phyloP scores from a whole-genome alignment of 2,888 invertebrate genomes.

The Leptogaster cylindrica region DNA sequence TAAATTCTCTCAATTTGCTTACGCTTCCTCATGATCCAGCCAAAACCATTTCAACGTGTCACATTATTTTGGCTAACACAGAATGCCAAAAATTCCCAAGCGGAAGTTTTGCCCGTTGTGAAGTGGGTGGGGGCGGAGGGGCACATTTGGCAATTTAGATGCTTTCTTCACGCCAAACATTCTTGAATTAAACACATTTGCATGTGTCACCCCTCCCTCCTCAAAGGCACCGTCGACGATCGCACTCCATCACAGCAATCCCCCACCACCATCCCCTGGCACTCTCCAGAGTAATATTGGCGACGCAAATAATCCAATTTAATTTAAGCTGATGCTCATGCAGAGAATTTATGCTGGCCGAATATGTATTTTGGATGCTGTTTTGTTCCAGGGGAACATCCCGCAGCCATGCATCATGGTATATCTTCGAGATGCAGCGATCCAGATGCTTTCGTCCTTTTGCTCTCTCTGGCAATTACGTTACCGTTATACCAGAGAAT shows the following conservation, averaged over 20 bases:
- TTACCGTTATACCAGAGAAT: constrained; percentile 53
- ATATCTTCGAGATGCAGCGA: constrained; percentile 55
- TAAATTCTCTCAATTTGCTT: no score
- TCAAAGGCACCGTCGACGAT: no score
- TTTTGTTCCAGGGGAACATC: constrained; percentile 74
- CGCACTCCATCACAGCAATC: neutral
- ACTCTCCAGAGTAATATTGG: neutral
- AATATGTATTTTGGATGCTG: neutral
- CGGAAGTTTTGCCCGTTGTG: no score
- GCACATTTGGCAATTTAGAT: constrained; percentile 7
- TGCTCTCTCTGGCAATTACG: constrained; percentile 52
- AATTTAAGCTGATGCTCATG: constrained; percentile 14
- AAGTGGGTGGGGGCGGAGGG: no score
- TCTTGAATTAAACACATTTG: constrained; percentile 12
- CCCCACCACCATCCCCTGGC: neutral
- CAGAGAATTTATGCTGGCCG: constrained; percentile 17
- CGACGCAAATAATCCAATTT: constrained; percentile 34
- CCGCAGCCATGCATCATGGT: constrained; percentile 85
- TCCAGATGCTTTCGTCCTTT: constrained; percentile 52
- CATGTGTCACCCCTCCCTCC: neutral
- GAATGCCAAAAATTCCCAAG: no score
- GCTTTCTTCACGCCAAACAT: constrained; percentile 13
- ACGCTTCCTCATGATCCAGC: no score
- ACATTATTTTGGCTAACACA: no score
- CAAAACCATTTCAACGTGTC: no score